A percentile compares a stretch with the other conserved stretches of the same genome.
phyloP scores from a whole-genome alignment of 1,140 invertebrate species.

The Drosophila yakuba region DNA sequence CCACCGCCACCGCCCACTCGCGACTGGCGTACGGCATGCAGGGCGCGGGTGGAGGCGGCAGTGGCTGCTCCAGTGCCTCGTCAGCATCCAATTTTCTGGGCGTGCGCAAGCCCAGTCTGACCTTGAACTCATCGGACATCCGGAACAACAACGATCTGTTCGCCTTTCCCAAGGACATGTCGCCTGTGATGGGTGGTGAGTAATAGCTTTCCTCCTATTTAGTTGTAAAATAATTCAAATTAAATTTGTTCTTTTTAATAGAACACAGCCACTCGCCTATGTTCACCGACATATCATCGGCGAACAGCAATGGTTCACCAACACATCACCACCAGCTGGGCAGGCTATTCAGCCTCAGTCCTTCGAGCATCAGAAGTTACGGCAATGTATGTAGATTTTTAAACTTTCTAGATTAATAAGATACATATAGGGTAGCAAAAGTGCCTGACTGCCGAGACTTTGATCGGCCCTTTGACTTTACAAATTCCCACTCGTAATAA shows the following conservation, averaged over 20 bases:
- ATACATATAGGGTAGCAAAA: background rate
- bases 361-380: constrained; percentile 74
- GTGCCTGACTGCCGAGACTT: background rate
- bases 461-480: constrained; percentile 10
- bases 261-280: constrained; percentile 77
- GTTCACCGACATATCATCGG: constrained; percentile 70
- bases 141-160: constrained; percentile 80
- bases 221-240: background rate
- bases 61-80: constrained; percentile 41
- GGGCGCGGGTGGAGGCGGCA: constrained; percentile 13
- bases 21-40: constrained; percentile 7
- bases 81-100: constrained; percentile 62
- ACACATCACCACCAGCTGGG: constrained; percentile 72
- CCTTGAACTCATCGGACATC: constrained; percentile 77
- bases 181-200: constrained; percentile 69
- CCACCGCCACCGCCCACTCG: constrained; percentile 13
- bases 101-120: constrained; percentile 74
- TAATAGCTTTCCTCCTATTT: background rate
- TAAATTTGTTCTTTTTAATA: constrained; percentile 10
- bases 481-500: constrained; percentile 47
- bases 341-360: constrained; percentile 77
- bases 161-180: constrained; percentile 79
- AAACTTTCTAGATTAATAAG: background rate
- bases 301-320: constrained; percentile 64
- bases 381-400: constrained; percentile 72